Evolutionary conservation across 2,888 invertebrate genomes (phyloP).

Genomic region (Meganola albula): DNA sequence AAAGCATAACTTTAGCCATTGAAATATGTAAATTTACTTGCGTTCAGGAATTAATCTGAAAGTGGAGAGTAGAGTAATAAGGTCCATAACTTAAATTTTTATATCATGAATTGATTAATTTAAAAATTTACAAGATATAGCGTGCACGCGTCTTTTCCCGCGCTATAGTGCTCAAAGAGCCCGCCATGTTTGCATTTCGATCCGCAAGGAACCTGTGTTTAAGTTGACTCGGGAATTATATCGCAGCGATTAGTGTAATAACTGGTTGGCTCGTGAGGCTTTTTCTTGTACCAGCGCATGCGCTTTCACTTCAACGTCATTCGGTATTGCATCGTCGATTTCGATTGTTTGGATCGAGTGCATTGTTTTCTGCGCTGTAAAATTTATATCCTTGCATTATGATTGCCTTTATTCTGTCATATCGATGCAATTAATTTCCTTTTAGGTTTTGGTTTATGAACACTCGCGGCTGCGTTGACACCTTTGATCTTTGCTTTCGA

Average conservation of each 20-base stretch:
- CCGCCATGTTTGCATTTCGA: conserved; percentile 78
- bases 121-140: conserved; percentile 21
- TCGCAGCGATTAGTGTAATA: conserved; percentile 78
- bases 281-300: conserved; percentile 66
- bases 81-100: no score
- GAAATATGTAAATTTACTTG: no score
- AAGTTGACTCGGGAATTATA: conserved; percentile 78
- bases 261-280: conserved; percentile 68
- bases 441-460: conserved; percentile 34
- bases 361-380: conserved; percentile 66
- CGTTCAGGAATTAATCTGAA: no score
- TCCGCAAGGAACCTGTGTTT: conserved; percentile 76
- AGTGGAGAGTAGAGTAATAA: no score
- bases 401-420: conserved; percentile 48
- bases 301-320: conserved; percentile 60
- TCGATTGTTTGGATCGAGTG: conserved; percentile 61
- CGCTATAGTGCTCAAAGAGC: conserved; percentile 65
- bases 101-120: no score
- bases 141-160: conserved; percentile 50
- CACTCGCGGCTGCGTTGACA: no score
- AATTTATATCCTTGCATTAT: conserved; percentile 55
- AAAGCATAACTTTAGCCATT: no score
- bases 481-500: no score
- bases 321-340: conserved; percentile 48
- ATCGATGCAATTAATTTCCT: conserved; percentile 38